These are phyloP conservation scores for Mesorhabditis sp. DNA, from an alignment of 2,888 invertebrate species.

Conservation along the genomic window DNA sequence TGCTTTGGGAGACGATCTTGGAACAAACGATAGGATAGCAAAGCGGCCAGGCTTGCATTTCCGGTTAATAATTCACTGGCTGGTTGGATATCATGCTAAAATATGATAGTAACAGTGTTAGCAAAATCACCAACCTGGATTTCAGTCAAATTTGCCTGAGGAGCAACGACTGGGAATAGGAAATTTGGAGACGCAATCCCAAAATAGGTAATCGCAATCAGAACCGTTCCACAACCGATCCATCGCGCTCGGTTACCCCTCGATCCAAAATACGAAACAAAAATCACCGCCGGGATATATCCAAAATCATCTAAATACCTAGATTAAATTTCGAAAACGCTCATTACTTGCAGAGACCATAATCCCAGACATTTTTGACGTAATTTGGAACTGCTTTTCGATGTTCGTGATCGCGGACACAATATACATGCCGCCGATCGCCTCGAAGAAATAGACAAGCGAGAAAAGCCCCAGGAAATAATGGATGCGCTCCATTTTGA, in stretches of 20 bases:
- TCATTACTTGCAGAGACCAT: conserved; percentile 52
- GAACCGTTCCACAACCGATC: conserved; percentile 55
- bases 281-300: conserved; percentile 55
- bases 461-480: conserved; percentile 49
- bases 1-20: conserved; percentile 29
- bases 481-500: conserved; percentile 39
- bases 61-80: conserved; percentile 19
- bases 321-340: background rate
- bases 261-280: conserved; percentile 55
- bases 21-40: conserved; percentile 35
- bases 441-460: conserved; percentile 51
- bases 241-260: conserved; percentile 46
- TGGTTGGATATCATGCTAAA: conserved; percentile 28
- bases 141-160: conserved; percentile 39
- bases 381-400: conserved; percentile 56
- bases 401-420: conserved; percentile 55
- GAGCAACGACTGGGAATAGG: conserved; percentile 44
- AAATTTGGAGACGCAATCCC: conserved; percentile 53
- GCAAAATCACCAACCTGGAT: conserved; percentile 26
- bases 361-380: conserved; percentile 51
- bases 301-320: conserved; percentile 49
- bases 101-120: background rate
- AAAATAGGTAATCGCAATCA: conserved; percentile 54
- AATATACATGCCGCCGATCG: conserved; percentile 52
- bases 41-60: conserved; percentile 28